Conservation (phyloP, 1,140 invertebrate genomes). For the Anastrepha ludens region DNA sequence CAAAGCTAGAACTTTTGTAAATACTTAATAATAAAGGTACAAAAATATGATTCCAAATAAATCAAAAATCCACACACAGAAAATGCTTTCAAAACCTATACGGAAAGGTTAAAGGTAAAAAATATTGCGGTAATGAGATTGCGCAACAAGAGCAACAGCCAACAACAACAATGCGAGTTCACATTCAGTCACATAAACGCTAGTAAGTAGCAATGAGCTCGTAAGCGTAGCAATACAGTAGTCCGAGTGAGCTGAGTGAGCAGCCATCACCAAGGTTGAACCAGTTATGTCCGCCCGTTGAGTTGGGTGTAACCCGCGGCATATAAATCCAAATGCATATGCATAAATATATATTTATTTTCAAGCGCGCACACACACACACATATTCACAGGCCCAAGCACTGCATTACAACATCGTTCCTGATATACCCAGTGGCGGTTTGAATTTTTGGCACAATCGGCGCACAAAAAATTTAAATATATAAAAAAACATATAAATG, state of each 20-base stretch:
- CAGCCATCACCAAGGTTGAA: slow-evolving; percentile 53
- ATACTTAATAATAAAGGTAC: neutral
- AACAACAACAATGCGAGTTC: neutral
- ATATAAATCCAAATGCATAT: neutral
- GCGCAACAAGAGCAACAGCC: neutral
- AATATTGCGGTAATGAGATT: neutral
- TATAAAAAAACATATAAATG: neutral
- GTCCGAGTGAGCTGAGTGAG: neutral
- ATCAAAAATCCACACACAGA: neutral
- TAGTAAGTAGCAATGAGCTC: neutral
- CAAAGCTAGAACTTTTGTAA: too few species aligned
- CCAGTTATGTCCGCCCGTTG: slow-evolving; percentile 43
- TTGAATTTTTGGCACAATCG: neutral
- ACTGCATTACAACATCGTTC: neutral
- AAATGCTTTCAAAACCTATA: neutral
- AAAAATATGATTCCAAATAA: neutral
- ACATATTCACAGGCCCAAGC: neutral
- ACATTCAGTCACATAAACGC: neutral
- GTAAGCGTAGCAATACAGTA: neutral
- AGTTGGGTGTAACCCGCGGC: slow-evolving; percentile 48
- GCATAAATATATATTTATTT: neutral
- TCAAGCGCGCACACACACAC: neutral
- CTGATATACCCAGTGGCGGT: neutral
- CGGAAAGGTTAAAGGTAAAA: slow-evolving; percentile 3
- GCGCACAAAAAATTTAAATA: neutral